phyloP scores from a whole-genome alignment of 1,140 invertebrate species.

The Lordiphosa collinella region DNA sequence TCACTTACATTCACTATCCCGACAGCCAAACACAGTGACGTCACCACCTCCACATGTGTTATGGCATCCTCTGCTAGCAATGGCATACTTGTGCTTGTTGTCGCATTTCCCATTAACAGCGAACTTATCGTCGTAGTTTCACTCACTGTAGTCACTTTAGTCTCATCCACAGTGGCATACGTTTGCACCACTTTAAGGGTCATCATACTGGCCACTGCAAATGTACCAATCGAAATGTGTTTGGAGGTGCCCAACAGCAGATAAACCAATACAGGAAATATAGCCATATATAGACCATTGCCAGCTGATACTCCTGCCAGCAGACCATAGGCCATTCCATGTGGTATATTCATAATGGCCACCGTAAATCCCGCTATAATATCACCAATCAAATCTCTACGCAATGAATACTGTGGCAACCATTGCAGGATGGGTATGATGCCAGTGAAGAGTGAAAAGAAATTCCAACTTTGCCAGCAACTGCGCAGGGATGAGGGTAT shows the following conservation, averaged over 20 bases:
- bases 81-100: constrained; percentile 2
- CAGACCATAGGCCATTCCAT: constrained; percentile 92
- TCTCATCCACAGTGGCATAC: constrained; percentile 45
- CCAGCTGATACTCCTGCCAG: constrained; percentile 92
- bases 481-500: constrained; percentile 58
- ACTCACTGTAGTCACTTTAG: constrained; percentile 1
- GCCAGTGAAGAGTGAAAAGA: constrained; percentile 64
- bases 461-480: constrained; percentile 62
- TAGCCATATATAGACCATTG: constrained; percentile 95
- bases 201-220: constrained; percentile 94
- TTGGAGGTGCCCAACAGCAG: constrained; percentile 94
- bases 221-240: constrained; percentile 96
- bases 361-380: constrained; percentile 90
- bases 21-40: constrained; percentile 60
- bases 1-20: constrained; percentile 64
- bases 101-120: constrained; percentile 22
- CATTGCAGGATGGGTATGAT: constrained; percentile 84
- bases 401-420: constrained; percentile 86
- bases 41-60: constrained; percentile 59
- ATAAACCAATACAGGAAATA: constrained; percentile 95
- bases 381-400: constrained; percentile 84
- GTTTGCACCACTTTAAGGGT: constrained; percentile 87
- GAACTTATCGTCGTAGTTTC: constrained; percentile 1
- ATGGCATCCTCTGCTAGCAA: constrained; percentile 27
- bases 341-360: constrained; percentile 96